A percentile compares a stretch with the other conserved stretches of the same genome.
Evolutionary conservation across 2,888 invertebrate genomes (phyloP).

Genomic region (Tortricodes alternella): DNA sequence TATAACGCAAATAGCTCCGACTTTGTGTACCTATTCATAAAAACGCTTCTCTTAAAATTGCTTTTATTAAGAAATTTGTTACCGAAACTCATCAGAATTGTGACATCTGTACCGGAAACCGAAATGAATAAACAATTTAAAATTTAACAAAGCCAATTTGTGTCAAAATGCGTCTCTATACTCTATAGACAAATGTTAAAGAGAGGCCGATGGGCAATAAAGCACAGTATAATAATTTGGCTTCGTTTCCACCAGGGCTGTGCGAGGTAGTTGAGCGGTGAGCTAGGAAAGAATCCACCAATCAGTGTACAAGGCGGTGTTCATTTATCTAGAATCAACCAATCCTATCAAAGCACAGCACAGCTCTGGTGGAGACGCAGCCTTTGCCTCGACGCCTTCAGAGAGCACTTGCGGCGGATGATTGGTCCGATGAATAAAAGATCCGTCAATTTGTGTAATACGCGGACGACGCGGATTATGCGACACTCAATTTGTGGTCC

Average conservation of each 20-base stretch:
- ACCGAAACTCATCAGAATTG: constrained; percentile 38
- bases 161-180: background rate
- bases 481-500: constrained; percentile 59
- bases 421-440: constrained; percentile 80
- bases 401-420: constrained; percentile 70
- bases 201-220: constrained; percentile 22
- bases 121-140: constrained; percentile 6
- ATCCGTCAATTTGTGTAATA: constrained; percentile 77
- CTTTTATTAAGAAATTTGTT: background rate
- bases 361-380: no score
- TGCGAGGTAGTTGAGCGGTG: no score
- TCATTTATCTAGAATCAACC: no score
- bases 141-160: constrained; percentile 64
- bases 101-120: background rate
- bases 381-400: constrained; percentile 71
- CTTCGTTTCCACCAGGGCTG: no score
- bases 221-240: constrained; percentile 37
- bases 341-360: no score
- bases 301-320: no score
- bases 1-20: no score
- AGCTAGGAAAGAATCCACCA: no score
- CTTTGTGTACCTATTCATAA: no score
- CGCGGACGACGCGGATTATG: constrained; percentile 63
- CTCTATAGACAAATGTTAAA: background rate
- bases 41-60: background rate